Base-by-base conservation (phyloP, 2,888 invertebrate species). In the Drosophila silvestris region DNA sequence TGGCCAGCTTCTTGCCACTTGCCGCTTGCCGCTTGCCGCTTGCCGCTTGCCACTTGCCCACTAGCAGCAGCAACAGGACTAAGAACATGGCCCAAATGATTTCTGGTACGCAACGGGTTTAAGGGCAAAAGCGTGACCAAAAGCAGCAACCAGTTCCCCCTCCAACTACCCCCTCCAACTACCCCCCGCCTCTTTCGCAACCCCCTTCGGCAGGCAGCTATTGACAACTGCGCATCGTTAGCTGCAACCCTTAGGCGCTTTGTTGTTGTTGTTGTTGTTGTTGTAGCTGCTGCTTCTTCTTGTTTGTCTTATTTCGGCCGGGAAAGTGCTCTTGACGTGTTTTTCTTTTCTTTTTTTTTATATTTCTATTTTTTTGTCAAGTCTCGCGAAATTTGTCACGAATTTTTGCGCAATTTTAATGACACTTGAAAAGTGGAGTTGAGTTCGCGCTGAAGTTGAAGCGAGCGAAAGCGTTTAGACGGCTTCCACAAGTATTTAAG, bases 191-290 rank as follows among this genome's bases (percentile, higher is more conserved):
- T 1, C 26, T 26, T 26, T 26, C 12, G 0, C 5, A 30, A 3
- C 50, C 59, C 32, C 26, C 33, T 9, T 12, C 53, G 19, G 22
- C 35, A 52, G 32, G 19, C 5, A 41, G 5, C 70, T 57, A 71
- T 74, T 70, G 74, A 78, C 74, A 77, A 78, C 74, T 74, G 78
- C 56, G 74, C 78, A 60, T 77, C 77, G 78, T 77, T 78, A 78
- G 77, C 74, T 70, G 28, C 65, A 77, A 74, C 65, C 70, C 74
- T 62, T 50, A 37, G 50, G 62, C 53, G 5, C 28, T n/a, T 52
- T 54, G 44, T 50, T 47, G 32, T 47, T 67, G 50, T 39, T 59
- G 14, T 19, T n/a, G n/a, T 22, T 51, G 39, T 16, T 53, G 14
- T 35, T 50, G 35, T 53, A 9, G 47, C 16, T 9, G 7, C 47